phyloP scores from a whole-genome alignment of 1,140 invertebrate species.

The Muscidifurax raptorellus region DNA sequence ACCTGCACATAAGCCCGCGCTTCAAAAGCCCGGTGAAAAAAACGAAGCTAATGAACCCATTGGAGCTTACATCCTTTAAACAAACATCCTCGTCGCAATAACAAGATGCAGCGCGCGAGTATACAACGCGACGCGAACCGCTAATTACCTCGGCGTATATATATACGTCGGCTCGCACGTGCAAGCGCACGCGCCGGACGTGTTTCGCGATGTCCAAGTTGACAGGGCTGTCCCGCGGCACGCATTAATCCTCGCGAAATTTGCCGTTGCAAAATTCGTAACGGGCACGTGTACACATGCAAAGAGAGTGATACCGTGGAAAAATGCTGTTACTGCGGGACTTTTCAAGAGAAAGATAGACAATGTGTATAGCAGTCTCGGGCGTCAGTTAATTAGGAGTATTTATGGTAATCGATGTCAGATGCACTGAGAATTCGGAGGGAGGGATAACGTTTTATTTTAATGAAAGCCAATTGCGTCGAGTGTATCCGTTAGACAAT shows the following conservation, averaged over 20 bases:
- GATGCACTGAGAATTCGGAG: background rate
- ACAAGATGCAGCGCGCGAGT: background rate
- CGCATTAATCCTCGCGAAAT: conserved; percentile 23
- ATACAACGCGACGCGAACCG: background rate
- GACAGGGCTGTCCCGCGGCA: background rate
- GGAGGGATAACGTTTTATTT: background rate
- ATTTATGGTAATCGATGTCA: background rate
- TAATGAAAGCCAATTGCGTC: background rate
- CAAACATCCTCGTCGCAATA: background rate
- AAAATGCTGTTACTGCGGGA: background rate
- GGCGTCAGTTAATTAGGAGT: background rate
- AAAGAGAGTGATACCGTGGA: background rate
- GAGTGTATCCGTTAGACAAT: background rate
- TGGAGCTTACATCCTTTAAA: background rate
- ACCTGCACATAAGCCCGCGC: too few relatives aligned
- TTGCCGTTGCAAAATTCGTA: conserved; percentile 6
- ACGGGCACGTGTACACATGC: background rate
- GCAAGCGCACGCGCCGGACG: background rate
- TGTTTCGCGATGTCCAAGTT: background rate
- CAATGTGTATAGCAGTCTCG: background rate
- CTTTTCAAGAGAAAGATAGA: background rate
- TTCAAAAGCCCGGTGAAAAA: background rate
- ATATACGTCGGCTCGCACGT: background rate
- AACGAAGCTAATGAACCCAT: background rate
- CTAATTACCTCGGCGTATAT: conserved; percentile 19